A percentile compares a stretch with the other conserved stretches of the same genome.
Conservation (phyloP, 2,888 invertebrate genomes). For the Microctonus brassicae region DNA sequence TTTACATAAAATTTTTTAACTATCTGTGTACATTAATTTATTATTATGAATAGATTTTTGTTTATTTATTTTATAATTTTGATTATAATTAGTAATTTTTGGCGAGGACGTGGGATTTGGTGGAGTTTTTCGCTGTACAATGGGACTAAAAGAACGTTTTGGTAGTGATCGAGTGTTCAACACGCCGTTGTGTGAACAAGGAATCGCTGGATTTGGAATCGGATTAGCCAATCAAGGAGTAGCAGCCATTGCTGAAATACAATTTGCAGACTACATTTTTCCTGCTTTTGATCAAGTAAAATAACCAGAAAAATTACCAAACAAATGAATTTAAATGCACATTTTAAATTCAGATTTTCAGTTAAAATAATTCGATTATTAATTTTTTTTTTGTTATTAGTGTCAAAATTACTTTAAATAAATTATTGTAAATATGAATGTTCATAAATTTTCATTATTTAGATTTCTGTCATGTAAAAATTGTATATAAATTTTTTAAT, state of each 20-base stretch:
- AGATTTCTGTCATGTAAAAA: no score
- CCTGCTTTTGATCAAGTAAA: constrained; percentile 97
- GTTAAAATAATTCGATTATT: no score
- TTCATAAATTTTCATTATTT: no score
- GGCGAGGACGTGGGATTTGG: constrained; percentile 99
- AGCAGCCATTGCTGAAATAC: constrained; percentile 98
- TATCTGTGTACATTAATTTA: no score
- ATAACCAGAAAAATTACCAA: constrained; percentile 7
- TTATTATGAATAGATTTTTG: not conserved
- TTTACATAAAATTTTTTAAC: no score
- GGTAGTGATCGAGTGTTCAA: constrained; percentile 96
- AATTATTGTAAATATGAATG: no score
- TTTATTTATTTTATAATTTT: not conserved
- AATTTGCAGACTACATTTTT: constrained; percentile 99
- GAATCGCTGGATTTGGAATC: constrained; percentile 97
- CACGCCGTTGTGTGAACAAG: constrained; percentile 95
- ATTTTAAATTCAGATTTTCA: no score
- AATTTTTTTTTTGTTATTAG: no score
- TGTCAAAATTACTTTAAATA: no score
- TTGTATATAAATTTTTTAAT: no score
- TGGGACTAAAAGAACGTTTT: constrained; percentile 93
- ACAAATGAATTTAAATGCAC: no score
- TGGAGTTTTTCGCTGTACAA: constrained; percentile 96
- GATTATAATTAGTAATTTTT: constrained; percentile 77
- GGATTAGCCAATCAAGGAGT: constrained; percentile 91